phyloP scores from a whole-genome alignment of 2,888 invertebrate genomes.

The Acleris literana region DNA sequence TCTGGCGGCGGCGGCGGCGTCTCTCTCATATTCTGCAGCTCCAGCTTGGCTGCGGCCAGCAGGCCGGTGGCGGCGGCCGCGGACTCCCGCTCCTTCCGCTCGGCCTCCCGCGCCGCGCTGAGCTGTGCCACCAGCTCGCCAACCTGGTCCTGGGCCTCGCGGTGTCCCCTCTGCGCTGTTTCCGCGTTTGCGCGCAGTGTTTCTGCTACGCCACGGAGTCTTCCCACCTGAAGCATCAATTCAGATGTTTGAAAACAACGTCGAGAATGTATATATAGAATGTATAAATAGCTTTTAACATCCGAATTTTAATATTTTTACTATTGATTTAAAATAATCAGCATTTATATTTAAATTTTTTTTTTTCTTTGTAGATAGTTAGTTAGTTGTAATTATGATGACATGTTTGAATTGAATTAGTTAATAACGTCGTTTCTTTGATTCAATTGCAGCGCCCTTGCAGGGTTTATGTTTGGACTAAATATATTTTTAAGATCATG shows the following conservation, averaged over 20 bases:
- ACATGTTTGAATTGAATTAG: too few relatives aligned
- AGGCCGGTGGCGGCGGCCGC: constrained; percentile 81
- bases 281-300: too few relatives aligned
- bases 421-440: too few relatives aligned
- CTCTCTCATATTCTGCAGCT: constrained; percentile 86
- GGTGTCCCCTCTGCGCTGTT: constrained; percentile 77
- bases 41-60: constrained; percentile 86
- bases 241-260: not conserved
- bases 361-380: too few relatives aligned
- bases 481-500: too few relatives aligned
- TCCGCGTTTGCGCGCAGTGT: constrained; percentile 84
- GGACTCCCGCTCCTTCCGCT: constrained; percentile 78
- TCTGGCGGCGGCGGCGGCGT: constrained; percentile 87
- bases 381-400: too few relatives aligned
- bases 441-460: too few relatives aligned
- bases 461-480: too few relatives aligned
- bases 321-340: too few relatives aligned
- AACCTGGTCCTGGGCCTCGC: constrained; percentile 80
- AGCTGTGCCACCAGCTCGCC: constrained; percentile 76
- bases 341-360: too few relatives aligned
- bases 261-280: too few relatives aligned
- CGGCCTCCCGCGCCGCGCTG: constrained; percentile 74
- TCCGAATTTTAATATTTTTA: too few relatives aligned
- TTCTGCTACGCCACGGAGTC: constrained; percentile 81
- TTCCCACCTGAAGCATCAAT: constrained; percentile 62